Conservation (phyloP, 2,888 invertebrate genomes). For the Halictus quadricinctus region DNA sequence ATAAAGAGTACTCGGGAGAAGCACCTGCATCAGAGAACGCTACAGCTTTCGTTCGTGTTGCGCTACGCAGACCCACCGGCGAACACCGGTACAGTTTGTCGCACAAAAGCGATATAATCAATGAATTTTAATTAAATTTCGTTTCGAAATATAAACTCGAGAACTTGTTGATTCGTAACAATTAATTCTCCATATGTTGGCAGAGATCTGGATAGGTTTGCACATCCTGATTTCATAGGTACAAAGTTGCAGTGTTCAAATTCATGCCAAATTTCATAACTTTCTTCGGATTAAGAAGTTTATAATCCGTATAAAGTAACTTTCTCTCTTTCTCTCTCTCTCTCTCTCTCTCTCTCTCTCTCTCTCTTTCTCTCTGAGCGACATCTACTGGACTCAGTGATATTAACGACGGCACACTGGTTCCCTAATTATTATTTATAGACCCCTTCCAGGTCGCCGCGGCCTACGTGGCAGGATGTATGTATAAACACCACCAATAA, state of each 20-base stretch:
- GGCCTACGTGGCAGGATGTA: not conserved
- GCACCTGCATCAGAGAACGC: not conserved
- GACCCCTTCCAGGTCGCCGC: not conserved
- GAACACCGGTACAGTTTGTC: not conserved
- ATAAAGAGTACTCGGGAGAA: not conserved
- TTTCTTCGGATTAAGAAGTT: constrained; percentile 14
- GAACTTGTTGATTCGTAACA: too few species aligned
- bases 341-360: not conserved
- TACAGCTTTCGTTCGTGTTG: not conserved
- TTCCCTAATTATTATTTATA: constrained; percentile 54
- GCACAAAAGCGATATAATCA: not conserved
- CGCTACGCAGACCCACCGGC: not conserved
- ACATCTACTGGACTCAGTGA: constrained; percentile 1
- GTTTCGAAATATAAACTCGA: too few species aligned
- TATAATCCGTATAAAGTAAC: not conserved
- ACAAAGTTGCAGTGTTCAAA: not conserved
- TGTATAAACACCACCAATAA: constrained; percentile 51
- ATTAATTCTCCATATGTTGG: not conserved
- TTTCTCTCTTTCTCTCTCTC: not conserved
- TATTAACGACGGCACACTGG: constrained; percentile 24
- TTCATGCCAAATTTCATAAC: not conserved
- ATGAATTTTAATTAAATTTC: not conserved
- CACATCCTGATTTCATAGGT: not conserved
- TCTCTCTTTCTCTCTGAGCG: not conserved
- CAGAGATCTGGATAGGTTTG: not conserved